Base-by-base conservation (phyloP, 1,140 invertebrate species). In the Penaeus vannamei region DNA sequence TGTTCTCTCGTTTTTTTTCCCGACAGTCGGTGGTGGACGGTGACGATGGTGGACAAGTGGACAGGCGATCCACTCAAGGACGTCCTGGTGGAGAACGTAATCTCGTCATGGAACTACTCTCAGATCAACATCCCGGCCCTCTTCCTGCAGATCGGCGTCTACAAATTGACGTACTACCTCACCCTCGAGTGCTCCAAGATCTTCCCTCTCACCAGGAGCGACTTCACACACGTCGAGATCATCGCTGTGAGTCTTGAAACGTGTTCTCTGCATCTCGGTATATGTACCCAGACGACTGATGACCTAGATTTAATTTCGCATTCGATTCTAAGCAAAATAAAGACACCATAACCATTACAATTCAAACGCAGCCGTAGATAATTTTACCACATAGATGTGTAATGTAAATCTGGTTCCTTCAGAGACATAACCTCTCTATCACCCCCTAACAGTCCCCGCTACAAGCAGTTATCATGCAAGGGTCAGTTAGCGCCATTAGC, bases 91-190 rank as follows among this genome's bases (percentile, higher is more conserved):
- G 83, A 90, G 60, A 62, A 62, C 10, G 53, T 66, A 1, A 29
- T 90, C 5, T 29, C n/a, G 4, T 90, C 83, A 23, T 90, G 88
- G 88, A 90, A 90, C 60, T 90, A 77, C 72, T 85, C 82, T 1
- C 84, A 84, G 76, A 32, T 90, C n/a, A 36, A 80, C 14, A 46
- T 90, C 23, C 42, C 77, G 14, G 23, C 53, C 1, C 72, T 85
- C 23, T 90, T 90, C 76, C 83, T 90, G 0, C 4, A 80, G 32
- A 23, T 85, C 36, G 88, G 88, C 22, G 61, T 61, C 42, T 90
- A 90, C 83, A 84, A 84, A n/a, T 66, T 90, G 19, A 76, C 80
- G 7, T 90, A 85, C n/a, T 81, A 62, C 26, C 29, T 85, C 59
- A 64, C 79, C 29, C 62, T 90, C 17, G 46, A 90, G n/a, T 82